These are phyloP conservation scores for Polyergus mexicanus DNA, from an alignment of 1,140 invertebrate genomes.

Conservation along the genomic window DNA sequence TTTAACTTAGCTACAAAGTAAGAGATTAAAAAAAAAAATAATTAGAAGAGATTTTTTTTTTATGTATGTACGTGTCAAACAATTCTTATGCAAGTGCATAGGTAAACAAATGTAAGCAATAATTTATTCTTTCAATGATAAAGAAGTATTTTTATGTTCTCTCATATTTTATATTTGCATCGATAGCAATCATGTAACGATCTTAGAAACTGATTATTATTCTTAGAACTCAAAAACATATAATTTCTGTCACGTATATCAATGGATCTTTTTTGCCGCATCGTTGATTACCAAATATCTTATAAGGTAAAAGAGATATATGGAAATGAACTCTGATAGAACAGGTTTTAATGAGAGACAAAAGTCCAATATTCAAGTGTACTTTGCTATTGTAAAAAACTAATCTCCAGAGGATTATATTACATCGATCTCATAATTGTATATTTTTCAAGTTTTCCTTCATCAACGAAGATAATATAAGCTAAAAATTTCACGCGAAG, in stretches of 20 bases:
- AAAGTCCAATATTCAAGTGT: too few relatives aligned
- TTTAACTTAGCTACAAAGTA: background rate
- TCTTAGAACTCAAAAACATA: background rate
- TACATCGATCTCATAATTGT: too few relatives aligned
- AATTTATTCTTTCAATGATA: background rate
- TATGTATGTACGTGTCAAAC: too few relatives aligned
- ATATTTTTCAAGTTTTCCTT: too few relatives aligned
- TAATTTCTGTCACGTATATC: background rate
- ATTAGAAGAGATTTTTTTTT: background rate
- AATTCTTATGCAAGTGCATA: background rate
- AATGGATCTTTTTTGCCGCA: background rate
- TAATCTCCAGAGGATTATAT: too few relatives aligned
- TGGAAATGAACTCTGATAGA: too few relatives aligned
- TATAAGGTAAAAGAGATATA: too few relatives aligned
- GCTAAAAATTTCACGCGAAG: too few relatives aligned
- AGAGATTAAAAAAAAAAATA: background rate
- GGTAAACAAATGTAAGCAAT: background rate
- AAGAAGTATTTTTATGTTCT: background rate
- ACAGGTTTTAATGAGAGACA: too few relatives aligned
- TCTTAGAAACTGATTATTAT: background rate
- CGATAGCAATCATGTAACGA: background rate
- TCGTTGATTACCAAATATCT: too few relatives aligned
- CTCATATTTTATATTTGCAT: background rate
- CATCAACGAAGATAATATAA: too few relatives aligned
- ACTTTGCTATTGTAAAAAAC: too few relatives aligned